phyloP scores from a whole-genome alignment of 1,140 invertebrate genomes.

The Mya arenaria region DNA sequence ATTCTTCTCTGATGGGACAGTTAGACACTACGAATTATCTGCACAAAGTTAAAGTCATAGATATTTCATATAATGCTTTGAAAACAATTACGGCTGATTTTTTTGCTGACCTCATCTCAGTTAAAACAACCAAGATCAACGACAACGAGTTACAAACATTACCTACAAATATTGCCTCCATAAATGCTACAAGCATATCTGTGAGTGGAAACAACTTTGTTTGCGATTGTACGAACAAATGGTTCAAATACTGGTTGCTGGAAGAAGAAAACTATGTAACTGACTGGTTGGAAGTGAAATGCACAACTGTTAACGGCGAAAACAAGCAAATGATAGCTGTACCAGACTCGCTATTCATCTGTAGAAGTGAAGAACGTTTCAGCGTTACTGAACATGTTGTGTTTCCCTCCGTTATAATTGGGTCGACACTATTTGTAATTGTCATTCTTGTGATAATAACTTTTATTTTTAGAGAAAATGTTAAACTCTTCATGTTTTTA shows the following conservation, averaged over 20 bases:
- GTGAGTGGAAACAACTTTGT: too few species aligned
- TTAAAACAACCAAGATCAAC: neutral
- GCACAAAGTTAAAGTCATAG: neutral
- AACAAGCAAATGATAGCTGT: slow-evolving; percentile 11
- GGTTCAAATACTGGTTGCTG: neutral
- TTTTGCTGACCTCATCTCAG: neutral
- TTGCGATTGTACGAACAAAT: neutral
- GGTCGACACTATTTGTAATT: neutral
- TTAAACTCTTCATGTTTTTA: neutral
- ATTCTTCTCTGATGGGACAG: neutral
- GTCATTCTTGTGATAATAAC: neutral
- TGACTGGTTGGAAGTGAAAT: neutral
- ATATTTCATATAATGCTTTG: neutral
- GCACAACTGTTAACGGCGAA: neutral
- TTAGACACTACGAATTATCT: neutral
- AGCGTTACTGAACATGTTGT: slow-evolving; percentile 18
- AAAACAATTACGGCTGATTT: neutral
- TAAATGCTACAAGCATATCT: too few species aligned
- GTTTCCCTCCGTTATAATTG: neutral
- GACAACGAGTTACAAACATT: too few species aligned
- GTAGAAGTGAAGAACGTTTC: neutral
- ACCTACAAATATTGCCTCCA: too few species aligned
- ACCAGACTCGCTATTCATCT: neutral
- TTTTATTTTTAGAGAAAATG: neutral
- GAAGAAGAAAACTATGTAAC: neutral